Conservation (phyloP, 2,888 invertebrate species). For the Mystacides longicornis region DNA sequence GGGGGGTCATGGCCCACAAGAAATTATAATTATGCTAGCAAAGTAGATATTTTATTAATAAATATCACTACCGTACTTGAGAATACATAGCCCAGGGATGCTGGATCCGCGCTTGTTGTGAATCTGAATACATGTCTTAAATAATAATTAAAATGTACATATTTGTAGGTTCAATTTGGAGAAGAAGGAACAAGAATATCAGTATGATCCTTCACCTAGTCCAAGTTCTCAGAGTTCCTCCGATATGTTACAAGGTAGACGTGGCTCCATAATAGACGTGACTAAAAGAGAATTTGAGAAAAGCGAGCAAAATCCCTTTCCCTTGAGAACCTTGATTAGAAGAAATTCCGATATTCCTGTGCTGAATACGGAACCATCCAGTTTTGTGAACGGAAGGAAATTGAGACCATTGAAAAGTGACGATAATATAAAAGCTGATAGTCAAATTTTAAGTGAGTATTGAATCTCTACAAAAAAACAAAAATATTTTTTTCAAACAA, state of each 20-base stretch:
- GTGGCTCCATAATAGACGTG: conserved; percentile 36
- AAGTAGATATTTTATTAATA: no score
- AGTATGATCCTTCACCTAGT: conserved; percentile 35
- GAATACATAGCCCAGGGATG: no score
- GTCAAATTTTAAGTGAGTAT: no score
- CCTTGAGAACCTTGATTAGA: conserved; percentile 6
- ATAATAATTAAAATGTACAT: not conserved
- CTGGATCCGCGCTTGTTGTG: no score
- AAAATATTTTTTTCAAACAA: no score
- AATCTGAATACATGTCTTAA: no score
- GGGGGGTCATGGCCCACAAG: no score
- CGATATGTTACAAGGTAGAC: conserved; percentile 40
- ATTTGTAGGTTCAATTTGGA: conserved; percentile 31
- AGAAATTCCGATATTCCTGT: conserved; percentile 24
- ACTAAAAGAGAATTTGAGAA: conserved; percentile 21
- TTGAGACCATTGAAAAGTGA: conserved; percentile 20
- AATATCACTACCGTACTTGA: no score
- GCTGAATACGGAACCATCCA: conserved; percentile 12
- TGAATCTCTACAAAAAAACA: no score
- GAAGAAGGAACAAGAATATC: conserved; percentile 21
- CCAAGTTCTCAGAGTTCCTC: conserved; percentile 47
- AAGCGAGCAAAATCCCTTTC: not conserved
- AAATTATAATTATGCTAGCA: no score
- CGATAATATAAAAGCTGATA: conserved; percentile 16
- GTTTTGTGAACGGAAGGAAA: conserved; percentile 18